Evolutionary conservation across 2,113 vertebrate species (phyloP), one percentile per base, ranked within the genome.

Genomic region (Onychostruthus taczanowskii): DNA sequence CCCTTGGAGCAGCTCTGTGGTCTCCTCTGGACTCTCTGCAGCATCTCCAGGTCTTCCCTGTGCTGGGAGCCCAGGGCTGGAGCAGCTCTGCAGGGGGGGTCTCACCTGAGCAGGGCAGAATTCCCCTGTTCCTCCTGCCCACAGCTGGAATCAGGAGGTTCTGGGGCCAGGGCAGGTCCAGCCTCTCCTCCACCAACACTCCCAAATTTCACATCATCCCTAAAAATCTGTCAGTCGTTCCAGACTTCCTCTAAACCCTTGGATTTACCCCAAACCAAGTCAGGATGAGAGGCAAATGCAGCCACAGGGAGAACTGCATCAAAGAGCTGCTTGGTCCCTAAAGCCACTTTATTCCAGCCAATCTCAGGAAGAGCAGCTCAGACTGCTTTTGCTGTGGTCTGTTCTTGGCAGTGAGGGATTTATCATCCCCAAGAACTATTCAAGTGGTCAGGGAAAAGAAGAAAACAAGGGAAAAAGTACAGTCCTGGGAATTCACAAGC

Each of bases 1-100:
- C 23, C 47, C n/a, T 30, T 0, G 13, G n/a, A 55, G 30, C 41
- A 79, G 6, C 20, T 41, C 56, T 0, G 1, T 11, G 30, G n/a
- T 6, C 39, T 47, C 56, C 66, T 55, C 56, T 26, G n/a, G 66
- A 30, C 23, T 20, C 39, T 7, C 15, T 78, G 22, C 63, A 79
- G 28, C 56, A 63, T 39, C 84, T 55, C 56, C 84, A 70, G 0
- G 0, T n/a, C 64, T 19, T 7, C 24, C 27, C 13, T 16, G n/a
- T n/a, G 39, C 35, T 59, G 82, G 37, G 24, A 49, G 16, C 30
- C 13, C 35, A 24, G 61, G 33, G 37, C 33, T 44, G 52, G 43
- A 30, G 70, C 82, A 41, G 73, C 55, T 69, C 33, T 46, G 55
- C 39, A 86, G 72, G 44, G 53, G 53, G 13, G 62, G 14, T 33